phyloP scores from a whole-genome alignment of 2,113 vertebrate genomes.

The Mola mola region DNA sequence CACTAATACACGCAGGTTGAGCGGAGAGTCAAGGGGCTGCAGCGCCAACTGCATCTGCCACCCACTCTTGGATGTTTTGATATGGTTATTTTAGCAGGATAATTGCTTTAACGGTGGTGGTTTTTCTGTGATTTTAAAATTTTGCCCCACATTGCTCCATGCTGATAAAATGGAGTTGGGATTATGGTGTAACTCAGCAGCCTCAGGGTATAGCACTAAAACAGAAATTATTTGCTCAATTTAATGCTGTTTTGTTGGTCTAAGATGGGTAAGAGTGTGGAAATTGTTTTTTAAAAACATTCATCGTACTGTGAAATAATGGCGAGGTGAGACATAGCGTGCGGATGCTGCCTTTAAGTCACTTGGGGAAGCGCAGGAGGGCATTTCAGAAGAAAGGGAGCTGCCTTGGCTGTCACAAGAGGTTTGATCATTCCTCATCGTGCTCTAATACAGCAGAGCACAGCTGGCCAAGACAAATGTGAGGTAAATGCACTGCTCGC shows the following conservation, averaged over 20 bases:
- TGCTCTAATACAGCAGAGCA: constrained; percentile 16
- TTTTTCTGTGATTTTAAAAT: not conserved
- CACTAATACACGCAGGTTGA: constrained; percentile 14
- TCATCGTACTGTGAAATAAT: not conserved
- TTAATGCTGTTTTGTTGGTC: too few relatives aligned
- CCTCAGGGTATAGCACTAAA: too few relatives aligned
- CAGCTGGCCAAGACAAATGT: constrained; percentile 43
- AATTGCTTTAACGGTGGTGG: not conserved
- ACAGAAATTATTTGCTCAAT: not conserved
- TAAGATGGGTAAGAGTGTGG: too few relatives aligned
- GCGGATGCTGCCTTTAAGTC: not conserved
- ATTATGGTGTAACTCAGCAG: not conserved
- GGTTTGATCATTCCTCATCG: constrained; percentile 34
- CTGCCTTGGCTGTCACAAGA: constrained; percentile 2
- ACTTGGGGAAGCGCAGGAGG: constrained; percentile 1
- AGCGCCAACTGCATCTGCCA: not conserved
- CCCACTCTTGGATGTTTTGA: constrained; percentile 28
- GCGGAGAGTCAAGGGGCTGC: not conserved
- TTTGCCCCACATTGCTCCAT: not conserved
- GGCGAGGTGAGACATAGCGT: not conserved
- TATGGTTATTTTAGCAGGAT: not conserved
- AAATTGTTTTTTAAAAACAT: too few relatives aligned
- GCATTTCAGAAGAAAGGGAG: not conserved
- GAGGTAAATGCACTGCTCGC: constrained; percentile 38
- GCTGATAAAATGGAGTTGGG: not conserved